phyloP scores from a whole-genome alignment of 2,888 invertebrate genomes.

The Tanytarsus gracilentus region DNA sequence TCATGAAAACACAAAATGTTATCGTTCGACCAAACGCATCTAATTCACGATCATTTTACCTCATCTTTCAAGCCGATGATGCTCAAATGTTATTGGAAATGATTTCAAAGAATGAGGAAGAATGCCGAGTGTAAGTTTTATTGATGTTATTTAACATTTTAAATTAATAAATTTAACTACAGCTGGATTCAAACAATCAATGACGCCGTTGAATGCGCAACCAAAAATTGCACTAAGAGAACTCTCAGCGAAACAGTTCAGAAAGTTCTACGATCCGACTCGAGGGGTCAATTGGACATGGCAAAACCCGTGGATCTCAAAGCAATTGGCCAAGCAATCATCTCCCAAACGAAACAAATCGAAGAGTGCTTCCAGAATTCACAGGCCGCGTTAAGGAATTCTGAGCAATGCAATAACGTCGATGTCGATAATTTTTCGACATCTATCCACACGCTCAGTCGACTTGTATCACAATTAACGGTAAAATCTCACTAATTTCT shows the following conservation, averaged over 20 bases:
- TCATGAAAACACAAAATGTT: constrained; percentile 70
- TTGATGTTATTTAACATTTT: not conserved
- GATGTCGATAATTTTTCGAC: no score
- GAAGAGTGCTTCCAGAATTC: no score
- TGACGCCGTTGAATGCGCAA: not conserved
- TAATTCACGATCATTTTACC: constrained; percentile 74
- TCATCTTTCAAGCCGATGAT: constrained; percentile 63
- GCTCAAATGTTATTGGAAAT: constrained; percentile 81
- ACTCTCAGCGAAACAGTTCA: not conserved
- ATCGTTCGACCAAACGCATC: constrained; percentile 76
- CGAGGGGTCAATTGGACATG: no score
- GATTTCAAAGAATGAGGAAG: constrained; percentile 46
- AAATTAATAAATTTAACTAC: not conserved
- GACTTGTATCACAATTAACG: not conserved
- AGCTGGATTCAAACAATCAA: not conserved
- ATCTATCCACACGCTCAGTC: no score
- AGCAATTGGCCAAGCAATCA: no score
- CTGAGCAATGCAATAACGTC: no score
- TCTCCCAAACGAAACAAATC: no score
- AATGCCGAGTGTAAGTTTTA: not conserved
- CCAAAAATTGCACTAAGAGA: not conserved
- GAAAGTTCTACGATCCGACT: not conserved
- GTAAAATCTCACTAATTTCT: no score
- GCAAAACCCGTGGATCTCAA: no score
- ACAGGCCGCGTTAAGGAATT: no score